Conservation (phyloP, 2,888 invertebrate species). For the Brachypalpus laphriformis region DNA sequence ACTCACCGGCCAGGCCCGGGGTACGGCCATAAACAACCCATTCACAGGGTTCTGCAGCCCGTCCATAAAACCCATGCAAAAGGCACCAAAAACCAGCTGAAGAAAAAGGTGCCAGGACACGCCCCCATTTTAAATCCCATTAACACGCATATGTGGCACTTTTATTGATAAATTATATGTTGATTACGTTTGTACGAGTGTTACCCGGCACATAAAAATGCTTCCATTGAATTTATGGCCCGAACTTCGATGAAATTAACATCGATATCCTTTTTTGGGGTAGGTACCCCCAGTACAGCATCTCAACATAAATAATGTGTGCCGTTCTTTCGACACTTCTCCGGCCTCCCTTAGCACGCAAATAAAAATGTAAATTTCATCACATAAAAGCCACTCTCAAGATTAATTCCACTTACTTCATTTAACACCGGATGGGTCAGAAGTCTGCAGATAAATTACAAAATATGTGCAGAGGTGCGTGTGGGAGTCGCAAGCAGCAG, state of each 20-base stretch:
- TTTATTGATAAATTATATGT: conserved; percentile 61
- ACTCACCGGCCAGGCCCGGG: background rate
- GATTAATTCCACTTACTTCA: conserved; percentile 73
- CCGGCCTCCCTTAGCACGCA: conserved; percentile 18
- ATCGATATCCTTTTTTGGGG: conserved; percentile 44
- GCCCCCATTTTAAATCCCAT: conserved; percentile 65
- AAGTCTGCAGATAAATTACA: conserved; percentile 67
- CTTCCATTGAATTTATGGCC: conserved; percentile 49
- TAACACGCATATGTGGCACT: conserved; percentile 65
- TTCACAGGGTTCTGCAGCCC: conserved; percentile 34
- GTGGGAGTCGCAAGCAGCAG: background rate
- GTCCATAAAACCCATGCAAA: conserved; percentile 15
- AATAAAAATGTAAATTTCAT: conserved; percentile 74
- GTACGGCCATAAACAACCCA: conserved; percentile 41
- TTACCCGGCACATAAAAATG: conserved; percentile 23
- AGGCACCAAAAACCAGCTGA: background rate
- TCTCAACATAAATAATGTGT: conserved; percentile 48
- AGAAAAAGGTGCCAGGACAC: conserved; percentile 20
- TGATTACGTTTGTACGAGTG: conserved; percentile 51
- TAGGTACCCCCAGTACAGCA: background rate
- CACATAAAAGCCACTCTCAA: conserved; percentile 73
- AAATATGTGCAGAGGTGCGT: conserved; percentile 43
- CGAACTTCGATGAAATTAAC: conserved; percentile 68
- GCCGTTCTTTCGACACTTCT: conserved; percentile 56
- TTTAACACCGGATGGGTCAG: conserved; percentile 72